A percentile compares a stretch with the other conserved stretches of the same genome.
phyloP scores from a whole-genome alignment of 2,113 vertebrate genomes.

The Geococcyx californianus region DNA sequence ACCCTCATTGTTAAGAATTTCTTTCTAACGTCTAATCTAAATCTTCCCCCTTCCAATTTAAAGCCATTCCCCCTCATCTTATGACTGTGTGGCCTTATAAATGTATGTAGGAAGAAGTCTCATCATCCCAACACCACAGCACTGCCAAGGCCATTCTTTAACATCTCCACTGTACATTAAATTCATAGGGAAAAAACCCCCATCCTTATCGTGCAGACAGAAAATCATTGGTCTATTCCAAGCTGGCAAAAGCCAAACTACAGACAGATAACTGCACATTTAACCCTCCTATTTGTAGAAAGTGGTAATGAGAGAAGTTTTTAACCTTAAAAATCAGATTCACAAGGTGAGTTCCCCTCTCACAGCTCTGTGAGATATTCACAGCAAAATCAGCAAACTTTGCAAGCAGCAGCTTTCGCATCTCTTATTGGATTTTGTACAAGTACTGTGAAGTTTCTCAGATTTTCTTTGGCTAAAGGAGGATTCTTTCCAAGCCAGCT shows the following conservation, averaged over 20 bases:
- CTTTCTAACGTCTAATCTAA: no score
- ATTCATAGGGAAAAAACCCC: not conserved
- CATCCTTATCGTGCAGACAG: not conserved
- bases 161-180: rapidly evolving
- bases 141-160: not conserved
- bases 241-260: not conserved
- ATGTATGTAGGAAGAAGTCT: not conserved
- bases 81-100: no score
- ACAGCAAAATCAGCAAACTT: conserved; percentile 10
- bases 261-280: conserved; percentile 13
- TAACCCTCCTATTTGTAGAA: conserved; percentile 3
- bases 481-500: not conserved
- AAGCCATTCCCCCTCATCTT: no score
- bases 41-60: no score
- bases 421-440: not conserved
- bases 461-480: not conserved
- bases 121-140: not conserved
- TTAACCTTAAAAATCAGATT: not conserved
- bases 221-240: not conserved
- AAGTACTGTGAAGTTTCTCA: not conserved
- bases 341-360: not conserved
- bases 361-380: not conserved
- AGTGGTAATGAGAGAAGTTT: not conserved
- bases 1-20: no score
- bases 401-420: not conserved